Percentiles rank a stretch among this genome's conserved stretches.
These are phyloP conservation scores for Heteractis magnifica DNA, from an alignment of 92 coral and sea anemone species.

Conservation along the genomic window DNA sequence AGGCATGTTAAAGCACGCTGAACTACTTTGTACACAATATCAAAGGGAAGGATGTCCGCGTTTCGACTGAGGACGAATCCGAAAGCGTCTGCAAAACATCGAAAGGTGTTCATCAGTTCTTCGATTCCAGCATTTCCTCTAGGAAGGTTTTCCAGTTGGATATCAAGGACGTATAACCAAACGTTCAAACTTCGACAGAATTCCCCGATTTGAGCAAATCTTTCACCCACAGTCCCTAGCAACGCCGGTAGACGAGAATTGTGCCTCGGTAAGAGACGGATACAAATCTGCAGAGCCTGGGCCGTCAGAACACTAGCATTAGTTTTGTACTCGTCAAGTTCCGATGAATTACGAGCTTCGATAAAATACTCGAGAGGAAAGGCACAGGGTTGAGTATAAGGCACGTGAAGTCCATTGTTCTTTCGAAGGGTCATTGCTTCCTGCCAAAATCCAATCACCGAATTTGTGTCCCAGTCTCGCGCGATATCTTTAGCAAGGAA, in stretches of 20 bases:
- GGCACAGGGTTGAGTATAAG: slow-evolving; percentile 30
- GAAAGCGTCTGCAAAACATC: slow-evolving; percentile 80
- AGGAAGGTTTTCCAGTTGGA: slow-evolving; percentile 61
- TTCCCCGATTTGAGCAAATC: slow-evolving; percentile 83
- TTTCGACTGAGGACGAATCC: slow-evolving; percentile 77
- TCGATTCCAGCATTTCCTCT: slow-evolving; percentile 52
- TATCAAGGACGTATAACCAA: slow-evolving; percentile 70
- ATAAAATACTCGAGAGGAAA: slow-evolving; percentile 75
- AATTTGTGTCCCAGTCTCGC: slow-evolving; percentile 73
- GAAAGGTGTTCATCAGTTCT: slow-evolving; percentile 69
- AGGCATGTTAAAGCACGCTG: slow-evolving; percentile 57
- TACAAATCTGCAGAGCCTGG: slow-evolving; percentile 76
- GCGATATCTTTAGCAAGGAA: slow-evolving; percentile 73
- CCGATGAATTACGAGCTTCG: slow-evolving; percentile 60
- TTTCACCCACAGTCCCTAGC: slow-evolving; percentile 78
- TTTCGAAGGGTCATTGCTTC: slow-evolving; percentile 67
- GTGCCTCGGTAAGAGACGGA: slow-evolving; percentile 55
- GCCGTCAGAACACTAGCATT: slow-evolving; percentile 76
- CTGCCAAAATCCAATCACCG: slow-evolving; percentile 78
- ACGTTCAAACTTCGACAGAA: slow-evolving; percentile 77
- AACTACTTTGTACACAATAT: slow-evolving; percentile 54
- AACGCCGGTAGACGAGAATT: slow-evolving; percentile 80
- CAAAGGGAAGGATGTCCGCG: slow-evolving; percentile 56
- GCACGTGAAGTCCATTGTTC: slow-evolving; percentile 35
- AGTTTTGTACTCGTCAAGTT: slow-evolving; percentile 55